Base-by-base conservation (phyloP, 2,113 vertebrate species). In the Archilochus colubris region DNA sequence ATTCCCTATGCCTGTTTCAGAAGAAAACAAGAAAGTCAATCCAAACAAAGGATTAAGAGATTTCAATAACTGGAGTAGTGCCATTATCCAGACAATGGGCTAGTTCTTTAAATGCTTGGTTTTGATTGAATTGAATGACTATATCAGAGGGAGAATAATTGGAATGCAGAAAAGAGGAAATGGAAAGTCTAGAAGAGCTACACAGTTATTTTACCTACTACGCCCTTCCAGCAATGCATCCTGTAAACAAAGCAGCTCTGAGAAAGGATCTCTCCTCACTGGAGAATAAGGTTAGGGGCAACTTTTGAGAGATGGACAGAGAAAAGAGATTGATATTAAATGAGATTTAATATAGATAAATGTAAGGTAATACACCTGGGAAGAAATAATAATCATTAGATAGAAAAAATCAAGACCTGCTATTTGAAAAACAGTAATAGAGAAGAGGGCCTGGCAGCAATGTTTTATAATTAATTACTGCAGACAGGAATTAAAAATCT, bases 261-360 rank as follows among this genome's bases (percentile, higher is more conserved):
- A 93, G 66, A 86, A 89, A 79, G 78, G 57, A 94, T 96, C 94
- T 96, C 81, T 96, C 94, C 69, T 95, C 88, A 93, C 90, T 77
- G 94, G 85, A 91, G 94, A 95, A 89, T 94, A 95, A 88, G 61
- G 81, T 91, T 96, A 77, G 85, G 75, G 83, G 33, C 76, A 95
- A 80, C 73, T 78, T 92, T 74, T 88, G 90, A 86, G 93, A 96
- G 86, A 82, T 88, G 94, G 91, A 86, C 74, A 93, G 89, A 89
- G 78, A 90, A 95, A 96, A 96, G 95, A 94, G 86, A 40, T 40
- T 40, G 40, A 40, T 40, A 40, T 40, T 40, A 89, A 96, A 93
- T 89, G 93, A 97, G 97, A 97, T 97, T 97, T 97, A 97, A 97
- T 96, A 97, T 97, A 97, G 97, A 97, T 97, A 97, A 96, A 88